Base-by-base conservation (phyloP, 2,888 invertebrate genomes). In the Aphrophora alni region DNA sequence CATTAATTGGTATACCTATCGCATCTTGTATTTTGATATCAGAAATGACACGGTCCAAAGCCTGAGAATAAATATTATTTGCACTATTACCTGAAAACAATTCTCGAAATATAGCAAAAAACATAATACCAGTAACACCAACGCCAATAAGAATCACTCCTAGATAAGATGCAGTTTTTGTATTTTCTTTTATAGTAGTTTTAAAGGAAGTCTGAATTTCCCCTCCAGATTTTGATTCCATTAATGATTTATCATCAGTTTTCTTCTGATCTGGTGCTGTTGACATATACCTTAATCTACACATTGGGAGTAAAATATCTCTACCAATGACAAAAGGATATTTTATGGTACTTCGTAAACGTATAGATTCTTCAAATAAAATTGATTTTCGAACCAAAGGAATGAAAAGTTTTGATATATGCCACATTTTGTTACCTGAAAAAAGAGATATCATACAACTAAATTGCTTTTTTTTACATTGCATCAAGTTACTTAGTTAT, bases 1-100 rank as follows among this genome's bases (percentile, higher is more conserved):
- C 95, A 88, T 94, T 97, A 38, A 98, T 95, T 7, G 97, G 97
- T 82, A 93, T 90, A n/a, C 98, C 98, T 78, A 98, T 89, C n/a
- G 93, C 91, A 88, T 97, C 95, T 86, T 93, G 91, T 0, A 98
- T 91, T 86, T 93, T 90, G 5, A 92, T 90, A 89, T 97, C 94
- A 85, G 93, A 91, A 84, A 92, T 92, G 86, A 97, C 96, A 85
- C 92, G 90, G 82, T 95, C 92, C 25, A 95, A 89, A 0, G 97
- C 95, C 85, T 92, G 91, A 24, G 93, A 92, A 87, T 97, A 98
- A 81, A 97, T 92, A 85, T 93, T 95, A 88, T 95, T 96, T 0
- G 97, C 93, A 88, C 97, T 97, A 84, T 94, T 94, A 82, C 93
- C 93, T 1, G 97, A 97, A 88, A 98, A 96, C 27, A 98, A 89